Evolutionary conservation across 2,113 vertebrate species (phyloP).

Genomic region (Arvicanthis niloticus): DNA sequence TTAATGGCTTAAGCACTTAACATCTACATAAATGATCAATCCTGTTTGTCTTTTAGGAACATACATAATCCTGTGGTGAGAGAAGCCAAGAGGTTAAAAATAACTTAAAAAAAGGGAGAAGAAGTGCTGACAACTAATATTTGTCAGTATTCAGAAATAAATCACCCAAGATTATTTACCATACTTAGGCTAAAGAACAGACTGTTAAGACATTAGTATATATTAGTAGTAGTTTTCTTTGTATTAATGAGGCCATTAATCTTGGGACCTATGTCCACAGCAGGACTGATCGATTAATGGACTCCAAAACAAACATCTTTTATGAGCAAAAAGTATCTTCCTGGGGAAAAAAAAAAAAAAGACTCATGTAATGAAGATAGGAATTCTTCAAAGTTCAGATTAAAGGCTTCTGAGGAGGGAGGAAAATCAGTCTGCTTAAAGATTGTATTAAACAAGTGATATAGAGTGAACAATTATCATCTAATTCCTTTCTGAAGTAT

Average conservation of each 20-base stretch:
- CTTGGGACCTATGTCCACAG: constrained; percentile 65
- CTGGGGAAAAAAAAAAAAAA: constrained; percentile 48
- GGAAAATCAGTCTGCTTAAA: constrained; percentile 46
- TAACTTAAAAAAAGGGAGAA: constrained; percentile 17
- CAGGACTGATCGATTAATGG: constrained; percentile 56
- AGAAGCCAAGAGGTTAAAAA: constrained; percentile 55
- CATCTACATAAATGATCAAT: constrained; percentile 32
- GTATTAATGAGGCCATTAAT: constrained; percentile 67
- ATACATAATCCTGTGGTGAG: constrained; percentile 22
- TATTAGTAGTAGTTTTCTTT: constrained; percentile 17
- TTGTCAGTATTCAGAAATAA: constrained; percentile 47
- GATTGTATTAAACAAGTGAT: constrained; percentile 40
- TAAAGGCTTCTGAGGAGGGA: constrained; percentile 67
- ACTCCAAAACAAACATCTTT: constrained; percentile 67
- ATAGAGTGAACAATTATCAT: constrained; percentile 14
- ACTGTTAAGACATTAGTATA: not conserved
- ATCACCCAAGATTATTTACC: constrained; percentile 29
- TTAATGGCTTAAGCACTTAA: constrained; percentile 60
- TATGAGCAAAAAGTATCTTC: constrained; percentile 60
- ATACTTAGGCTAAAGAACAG: constrained; percentile 13
- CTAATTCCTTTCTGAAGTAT: constrained; percentile 48
- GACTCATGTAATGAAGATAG: constrained; percentile 65
- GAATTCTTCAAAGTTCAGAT: constrained; percentile 64
- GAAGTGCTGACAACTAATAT: constrained; percentile 63
- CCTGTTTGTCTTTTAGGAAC: not conserved